Evolutionary conservation across 1,140 invertebrate species (phyloP).

Genomic region (Bombyx mandarina): DNA sequence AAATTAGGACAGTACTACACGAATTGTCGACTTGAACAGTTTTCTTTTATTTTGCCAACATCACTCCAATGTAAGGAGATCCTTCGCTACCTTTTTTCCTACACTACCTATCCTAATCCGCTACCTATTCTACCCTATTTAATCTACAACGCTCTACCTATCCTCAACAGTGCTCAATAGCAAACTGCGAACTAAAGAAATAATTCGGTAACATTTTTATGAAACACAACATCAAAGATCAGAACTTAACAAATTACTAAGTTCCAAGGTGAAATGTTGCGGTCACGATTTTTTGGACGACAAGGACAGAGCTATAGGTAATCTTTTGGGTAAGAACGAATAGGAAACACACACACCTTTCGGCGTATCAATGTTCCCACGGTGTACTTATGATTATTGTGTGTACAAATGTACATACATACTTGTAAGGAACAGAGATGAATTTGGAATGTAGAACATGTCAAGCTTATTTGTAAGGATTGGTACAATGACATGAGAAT

Average conservation of each 20-base stretch:
- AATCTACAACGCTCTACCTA: conserved; percentile 3
- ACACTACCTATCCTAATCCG: too few species aligned
- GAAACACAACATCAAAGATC: too few species aligned
- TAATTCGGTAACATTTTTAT: too few species aligned
- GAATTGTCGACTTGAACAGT: too few species aligned
- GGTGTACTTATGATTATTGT: conserved; percentile 14
- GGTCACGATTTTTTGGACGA: conserved; percentile 45
- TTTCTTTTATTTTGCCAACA: too few species aligned
- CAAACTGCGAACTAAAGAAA: conserved; percentile 13
- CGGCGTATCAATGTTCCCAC: conserved; percentile 34
- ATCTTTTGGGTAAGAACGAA: conserved; percentile 14
- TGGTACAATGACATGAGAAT: too few species aligned
- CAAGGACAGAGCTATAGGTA: conserved; percentile 15
- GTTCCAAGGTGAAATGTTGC: conserved; percentile 34
- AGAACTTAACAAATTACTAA: conserved; percentile 6
- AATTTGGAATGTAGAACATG: too few species aligned
- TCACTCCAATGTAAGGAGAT: too few species aligned
- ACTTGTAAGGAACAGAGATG: conserved; percentile 3
- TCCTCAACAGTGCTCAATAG: conserved; percentile 14
- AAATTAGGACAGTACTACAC: too few species aligned
- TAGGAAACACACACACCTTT: conserved; percentile 17
- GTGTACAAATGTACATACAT: conserved; percentile 2
- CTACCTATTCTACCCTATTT: too few species aligned
- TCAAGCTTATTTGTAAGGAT: too few species aligned
- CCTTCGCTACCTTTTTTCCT: too few species aligned